phyloP scores from a whole-genome alignment of 2,888 invertebrate species.

The Yponomeuta plumbellus region DNA sequence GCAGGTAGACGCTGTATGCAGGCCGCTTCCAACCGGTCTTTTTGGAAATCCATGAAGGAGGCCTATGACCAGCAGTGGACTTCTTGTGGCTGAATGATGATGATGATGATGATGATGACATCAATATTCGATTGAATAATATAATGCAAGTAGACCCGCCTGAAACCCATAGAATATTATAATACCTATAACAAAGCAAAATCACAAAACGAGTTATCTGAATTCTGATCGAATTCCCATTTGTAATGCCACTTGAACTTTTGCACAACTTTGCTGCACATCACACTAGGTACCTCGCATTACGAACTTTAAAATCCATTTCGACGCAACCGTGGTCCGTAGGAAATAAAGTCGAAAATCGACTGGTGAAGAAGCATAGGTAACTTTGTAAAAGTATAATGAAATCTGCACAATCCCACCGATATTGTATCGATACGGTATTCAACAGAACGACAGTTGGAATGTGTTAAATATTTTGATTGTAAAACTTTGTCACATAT shows the following conservation, averaged over 20 bases:
- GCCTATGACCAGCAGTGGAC: no score
- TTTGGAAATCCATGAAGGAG: no score
- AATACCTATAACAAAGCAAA: not conserved
- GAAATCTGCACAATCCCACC: not conserved
- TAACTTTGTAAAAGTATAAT: not conserved
- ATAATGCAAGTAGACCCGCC: no score
- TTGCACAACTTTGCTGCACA: not conserved
- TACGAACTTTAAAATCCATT: not conserved
- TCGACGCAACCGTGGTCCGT: not conserved
- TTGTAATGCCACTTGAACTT: not conserved
- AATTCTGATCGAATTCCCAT: not conserved
- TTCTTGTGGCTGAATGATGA: no score
- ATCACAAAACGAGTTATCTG: constrained; percentile 1
- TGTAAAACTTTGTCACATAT: no score
- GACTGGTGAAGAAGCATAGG: not conserved
- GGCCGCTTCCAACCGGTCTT: no score
- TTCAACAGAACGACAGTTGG: not conserved
- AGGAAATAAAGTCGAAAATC: not conserved
- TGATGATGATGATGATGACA: no score
- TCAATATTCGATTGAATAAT: no score
- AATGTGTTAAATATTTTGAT: no score
- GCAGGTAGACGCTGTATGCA: no score
- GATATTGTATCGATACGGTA: not conserved
- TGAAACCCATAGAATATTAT: no score
- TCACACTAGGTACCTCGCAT: not conserved